These are phyloP conservation scores for Bos javanicus DNA, from an alignment of 2,113 vertebrate species.

Conservation along the genomic window DNA sequence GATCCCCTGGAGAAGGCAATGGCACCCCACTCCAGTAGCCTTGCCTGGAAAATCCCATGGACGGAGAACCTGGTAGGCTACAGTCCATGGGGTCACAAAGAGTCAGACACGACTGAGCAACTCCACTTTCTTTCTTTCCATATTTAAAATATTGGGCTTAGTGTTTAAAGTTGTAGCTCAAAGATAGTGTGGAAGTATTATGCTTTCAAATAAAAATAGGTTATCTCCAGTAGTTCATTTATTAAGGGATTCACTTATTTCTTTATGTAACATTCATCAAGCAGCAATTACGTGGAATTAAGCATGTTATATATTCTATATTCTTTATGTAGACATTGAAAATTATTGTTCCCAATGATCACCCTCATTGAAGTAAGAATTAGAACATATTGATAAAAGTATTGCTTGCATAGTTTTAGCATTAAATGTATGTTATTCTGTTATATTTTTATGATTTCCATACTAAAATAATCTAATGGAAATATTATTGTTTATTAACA, in stretches of 20 bases:
- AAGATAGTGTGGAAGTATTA: background rate
- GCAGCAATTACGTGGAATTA: background rate
- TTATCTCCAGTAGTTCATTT: background rate
- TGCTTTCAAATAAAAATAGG: background rate
- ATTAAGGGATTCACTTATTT: background rate
- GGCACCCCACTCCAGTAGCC: background rate
- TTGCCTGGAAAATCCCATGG: background rate
- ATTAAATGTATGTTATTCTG: background rate
- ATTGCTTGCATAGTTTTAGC: background rate
- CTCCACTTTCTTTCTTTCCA: background rate
- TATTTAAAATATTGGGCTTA: background rate
- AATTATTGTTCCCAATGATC: background rate
- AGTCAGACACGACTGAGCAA: fast-evolving
- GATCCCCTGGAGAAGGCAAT: background rate
- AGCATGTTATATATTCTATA: background rate
- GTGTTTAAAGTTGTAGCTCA: background rate
- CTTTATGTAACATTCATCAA: background rate
- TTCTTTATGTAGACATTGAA: background rate
- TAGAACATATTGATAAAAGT: background rate
- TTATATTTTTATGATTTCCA: background rate
- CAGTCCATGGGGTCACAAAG: fast-evolving
- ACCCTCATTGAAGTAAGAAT: background rate
- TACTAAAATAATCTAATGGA: background rate
- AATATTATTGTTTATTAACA: background rate
- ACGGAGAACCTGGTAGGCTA: background rate